Evolutionary conservation across 2,888 invertebrate genomes (phyloP), one percentile per base, ranked within the genome.

Genomic region (Hanleya hanleyi): DNA sequence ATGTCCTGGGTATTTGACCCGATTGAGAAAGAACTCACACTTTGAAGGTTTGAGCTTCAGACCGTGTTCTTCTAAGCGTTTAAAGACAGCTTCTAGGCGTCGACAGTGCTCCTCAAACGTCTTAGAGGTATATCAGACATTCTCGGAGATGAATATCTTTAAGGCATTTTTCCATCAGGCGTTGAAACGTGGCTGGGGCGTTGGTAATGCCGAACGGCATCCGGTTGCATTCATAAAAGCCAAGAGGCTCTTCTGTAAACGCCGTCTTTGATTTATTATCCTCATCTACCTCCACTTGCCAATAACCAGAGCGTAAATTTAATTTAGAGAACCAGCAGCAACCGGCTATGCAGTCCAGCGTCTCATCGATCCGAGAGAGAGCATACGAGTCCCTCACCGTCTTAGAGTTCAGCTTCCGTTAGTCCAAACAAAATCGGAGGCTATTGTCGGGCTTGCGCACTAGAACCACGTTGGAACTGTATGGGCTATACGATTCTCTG

Each of bases 181-280:
- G 22, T 57, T 57, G 57, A 7, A 57, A 57, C 2, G 57, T 26
- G 26, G 7, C 9, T 29, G 7, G 4, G 57, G 57, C 29, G 57
- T 57, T 57, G 2, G 57, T 57, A 26, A 57, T 4, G 26, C 57
- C 57, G 29, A 57, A 57, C 4, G 57, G 26, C 57, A 57, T 57
- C 15, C 57, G 22, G 29, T 57, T 57, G 51, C 51, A 51, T 22
- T 51, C 51, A 9, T 51, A 57, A 57, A 57, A 57, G 22, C 57
- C 57, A 2, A 4, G 32, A 29, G 7, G 26, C 18, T 32, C 57
- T 15, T 29, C 57, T 15, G 57, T 2, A 29, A 4, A 57, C 22
- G 26, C 57, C n/a, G n/a, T n/a, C n/a, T n/a, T n/a, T n/a, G n/a
- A n/a, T n/a, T n/a, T n/a, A n/a, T n/a, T n/a, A n/a, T n/a, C n/a